These are phyloP conservation scores for Slavum lentiscoides DNA, from an alignment of 2,888 invertebrate genomes.

Conservation along the genomic window DNA sequence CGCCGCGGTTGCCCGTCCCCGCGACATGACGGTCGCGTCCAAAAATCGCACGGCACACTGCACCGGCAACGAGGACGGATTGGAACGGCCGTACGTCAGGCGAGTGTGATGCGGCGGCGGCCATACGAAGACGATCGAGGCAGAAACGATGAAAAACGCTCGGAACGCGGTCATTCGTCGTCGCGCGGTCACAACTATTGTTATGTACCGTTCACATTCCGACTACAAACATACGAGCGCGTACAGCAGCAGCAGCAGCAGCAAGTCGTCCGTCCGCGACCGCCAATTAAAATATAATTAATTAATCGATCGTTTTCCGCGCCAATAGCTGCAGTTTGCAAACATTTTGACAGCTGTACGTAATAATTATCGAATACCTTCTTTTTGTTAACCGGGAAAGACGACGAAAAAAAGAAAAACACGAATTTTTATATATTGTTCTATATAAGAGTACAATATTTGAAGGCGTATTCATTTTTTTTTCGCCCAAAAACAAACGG, in stretches of 20 bases:
- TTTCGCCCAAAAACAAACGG: too few relatives aligned
- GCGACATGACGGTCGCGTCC: not conserved
- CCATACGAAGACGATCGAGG: too few relatives aligned
- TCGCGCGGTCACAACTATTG: not conserved
- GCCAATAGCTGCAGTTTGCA: not conserved
- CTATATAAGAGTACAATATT: too few relatives aligned
- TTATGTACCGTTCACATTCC: not conserved
- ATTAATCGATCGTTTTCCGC: slow-evolving; percentile 7
- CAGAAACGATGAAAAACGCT: not conserved
- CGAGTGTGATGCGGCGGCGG: too few relatives aligned
- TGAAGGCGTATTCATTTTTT: too few relatives aligned
- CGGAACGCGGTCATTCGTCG: not conserved
- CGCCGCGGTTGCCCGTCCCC: not conserved
- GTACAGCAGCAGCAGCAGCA: not conserved
- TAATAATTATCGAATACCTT: not conserved
- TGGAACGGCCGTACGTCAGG: not conserved
- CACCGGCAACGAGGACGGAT: not conserved
- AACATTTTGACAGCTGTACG: slow-evolving; percentile 22
- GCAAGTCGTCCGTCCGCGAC: not conserved
- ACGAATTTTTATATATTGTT: too few relatives aligned
- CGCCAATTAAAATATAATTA: not conserved
- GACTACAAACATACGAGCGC: not conserved
- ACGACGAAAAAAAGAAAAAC: too few relatives aligned
- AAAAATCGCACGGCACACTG: slow-evolving; percentile 18
- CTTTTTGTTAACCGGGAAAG: too few relatives aligned